A percentile compares a stretch with the other conserved stretches of the same genome.
These are phyloP conservation scores for Saturnia pavonia DNA, from an alignment of 2,888 invertebrate species.

Conservation along the genomic window DNA sequence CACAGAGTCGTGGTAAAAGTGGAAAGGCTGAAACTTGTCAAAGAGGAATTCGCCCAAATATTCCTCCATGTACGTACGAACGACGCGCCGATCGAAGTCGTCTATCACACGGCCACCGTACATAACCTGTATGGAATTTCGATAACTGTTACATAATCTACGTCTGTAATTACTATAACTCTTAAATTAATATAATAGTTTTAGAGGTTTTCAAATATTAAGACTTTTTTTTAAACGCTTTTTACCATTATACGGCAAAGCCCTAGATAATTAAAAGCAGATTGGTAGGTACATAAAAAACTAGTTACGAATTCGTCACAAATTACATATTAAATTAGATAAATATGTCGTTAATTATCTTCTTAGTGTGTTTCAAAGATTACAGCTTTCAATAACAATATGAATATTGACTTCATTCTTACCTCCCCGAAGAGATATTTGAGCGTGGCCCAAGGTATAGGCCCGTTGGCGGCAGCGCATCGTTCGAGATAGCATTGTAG, in stretches of 20 bases:
- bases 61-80: conserved; percentile 95
- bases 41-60: conserved; percentile 97
- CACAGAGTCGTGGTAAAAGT: conserved; percentile 89
- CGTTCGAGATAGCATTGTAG: conserved; percentile 92
- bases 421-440: conserved; percentile 97
- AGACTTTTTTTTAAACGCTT: too few relatives aligned
- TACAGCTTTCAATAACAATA: too few relatives aligned
- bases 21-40: conserved; percentile 94
- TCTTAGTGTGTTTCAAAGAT: too few relatives aligned
- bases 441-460: conserved; percentile 94
- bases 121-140: conserved; percentile 89
- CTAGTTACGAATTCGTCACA: too few relatives aligned
- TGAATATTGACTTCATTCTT: background rate
- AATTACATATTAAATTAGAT: too few relatives aligned
- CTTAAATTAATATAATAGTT: too few relatives aligned
- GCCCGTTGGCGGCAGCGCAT: conserved; percentile 79
- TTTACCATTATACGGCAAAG: too few relatives aligned
- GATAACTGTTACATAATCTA: too few relatives aligned
- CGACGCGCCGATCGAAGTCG: conserved; percentile 93
- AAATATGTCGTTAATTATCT: too few relatives aligned
- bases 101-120: conserved; percentile 97
- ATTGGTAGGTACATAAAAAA: too few relatives aligned
- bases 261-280: too few relatives aligned
- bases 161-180: too few relatives aligned
- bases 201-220: background rate